Evolutionary conservation across 1,140 invertebrate genomes (phyloP), one percentile per base, ranked within the genome.

Genomic region (Heliothis virescens): DNA sequence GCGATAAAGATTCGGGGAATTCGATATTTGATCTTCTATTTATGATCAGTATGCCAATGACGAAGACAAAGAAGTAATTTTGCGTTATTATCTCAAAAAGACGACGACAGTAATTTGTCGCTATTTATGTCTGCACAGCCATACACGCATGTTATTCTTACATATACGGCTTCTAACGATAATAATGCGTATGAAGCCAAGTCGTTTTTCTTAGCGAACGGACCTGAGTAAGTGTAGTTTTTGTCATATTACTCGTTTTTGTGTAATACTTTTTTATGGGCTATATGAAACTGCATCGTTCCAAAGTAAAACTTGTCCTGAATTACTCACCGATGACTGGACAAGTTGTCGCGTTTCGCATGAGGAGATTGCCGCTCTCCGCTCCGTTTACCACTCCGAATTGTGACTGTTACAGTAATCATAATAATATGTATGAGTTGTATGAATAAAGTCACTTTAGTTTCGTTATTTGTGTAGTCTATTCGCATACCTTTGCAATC

Each of bases 271-370:
- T 29, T 26, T 53, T 75, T 75, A 62, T 75, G 18, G 41, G 55
- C 62, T 75, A 60, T 75, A 59, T 75, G 34, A 72, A 72, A 72
- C 69, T 72, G 69, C 69, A 72, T 72, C 52, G 41, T 59, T 29
- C 18, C 48, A 48, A 74, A 18, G 34, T 77, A 41, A 71, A 53
- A 73, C 71, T 73, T 77, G 74, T 77, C n/a, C 16, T 62, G 60
- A 55, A 79, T 82, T 82, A 82, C 52, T 82, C 75, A 79, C 57
- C 81, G 57, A 74, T 82, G 79, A 82, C 69, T 83, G 83, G 82
- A 71, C 79, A 79, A 81, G 73, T 84, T 89, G 85, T 89, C 82
- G 76, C 81, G 86, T 85, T 87, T 85, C 84, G 88, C 89, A 82
- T 85, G 83, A 90, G 78, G 81, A 57, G 79, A 79, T 78, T 79